phyloP scores from a whole-genome alignment of 2,888 invertebrate genomes.

The Drosophila neotestacea region DNA sequence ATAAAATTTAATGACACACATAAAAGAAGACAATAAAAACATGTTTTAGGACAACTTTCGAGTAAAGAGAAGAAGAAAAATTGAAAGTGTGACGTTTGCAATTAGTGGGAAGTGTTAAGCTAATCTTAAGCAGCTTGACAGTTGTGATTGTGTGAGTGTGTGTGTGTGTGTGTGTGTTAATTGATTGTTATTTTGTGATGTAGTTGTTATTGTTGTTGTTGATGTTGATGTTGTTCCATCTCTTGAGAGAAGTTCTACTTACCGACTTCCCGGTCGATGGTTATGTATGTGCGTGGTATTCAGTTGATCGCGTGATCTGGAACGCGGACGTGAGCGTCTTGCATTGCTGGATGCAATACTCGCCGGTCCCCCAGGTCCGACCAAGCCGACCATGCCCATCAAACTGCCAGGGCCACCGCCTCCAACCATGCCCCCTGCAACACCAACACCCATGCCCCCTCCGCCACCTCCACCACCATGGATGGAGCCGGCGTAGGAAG shows the following conservation, averaged over 20 bases:
- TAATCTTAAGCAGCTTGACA: constrained; percentile 28
- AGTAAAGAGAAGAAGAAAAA: constrained; percentile 45
- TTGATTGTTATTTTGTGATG: constrained; percentile 9
- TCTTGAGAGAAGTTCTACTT: constrained; percentile 81
- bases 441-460: constrained; percentile 24
- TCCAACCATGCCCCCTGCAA: constrained; percentile 30
- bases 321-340: constrained; percentile 90
- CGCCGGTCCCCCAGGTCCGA: constrained; percentile 84
- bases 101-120: constrained; percentile 43
- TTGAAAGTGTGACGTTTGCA: constrained; percentile 63
- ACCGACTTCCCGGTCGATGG: constrained; percentile 91
- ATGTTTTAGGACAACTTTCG: constrained; percentile 40
- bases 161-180: constrained; percentile 30
- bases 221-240: too few species aligned
- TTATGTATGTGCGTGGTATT: constrained; percentile 85
- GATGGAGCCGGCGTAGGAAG: constrained; percentile 89
- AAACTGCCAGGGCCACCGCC: constrained; percentile 63
- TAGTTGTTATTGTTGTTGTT: neutral
- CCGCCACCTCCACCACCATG: constrained; percentile 84
- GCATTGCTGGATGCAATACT: constrained; percentile 87
- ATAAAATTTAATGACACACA: constrained; percentile 46
- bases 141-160: constrained; percentile 20
- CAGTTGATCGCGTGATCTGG: constrained; percentile 90
- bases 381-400: constrained; percentile 79
- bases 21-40: constrained; percentile 37